Base-by-base conservation (phyloP, 2,888 invertebrate genomes). In the Heterodera filipjevi region DNA sequence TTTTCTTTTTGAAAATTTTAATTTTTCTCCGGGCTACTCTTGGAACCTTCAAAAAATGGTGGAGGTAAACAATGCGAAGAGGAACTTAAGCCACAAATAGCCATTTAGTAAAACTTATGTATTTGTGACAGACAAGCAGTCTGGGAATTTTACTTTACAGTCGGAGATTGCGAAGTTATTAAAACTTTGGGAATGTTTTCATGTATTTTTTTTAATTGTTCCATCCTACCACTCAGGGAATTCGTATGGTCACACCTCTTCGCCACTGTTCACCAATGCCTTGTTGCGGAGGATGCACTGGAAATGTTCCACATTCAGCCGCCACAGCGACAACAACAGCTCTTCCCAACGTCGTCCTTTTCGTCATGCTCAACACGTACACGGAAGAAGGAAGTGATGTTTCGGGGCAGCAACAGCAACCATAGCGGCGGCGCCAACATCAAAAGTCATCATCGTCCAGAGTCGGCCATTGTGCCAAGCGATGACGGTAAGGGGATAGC, bases 381-480 rank as follows among this genome's bases (percentile, higher is more conserved):
- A 53, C 53, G 53, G 22, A 53, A 53, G 12, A 39, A 12, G 53
- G 53, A 53, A 53, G 53, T 53, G 53, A 53, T 5, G 3, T 53
- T 53, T 22, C 53, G 53, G 53, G 39, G 39, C 39, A 39, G 12
- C 39, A 53, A 53, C 53, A 16, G 46, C 53, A 53, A 19, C 22
- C 53, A 19, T 22, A 53, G 19, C 22, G 12, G 39, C 39, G 39
- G 1, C 39, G 39, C 39, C 39, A 39, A 6, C 39, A 6, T 10
- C 39, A 6, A 39, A 39, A 39, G 39, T 39, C 44, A 78, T 22
- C 66, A 79, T 19, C 71, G 79, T 35, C 79, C 71, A 33, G 64
- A 79, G 39, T 46, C 79, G 32, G 70, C 79, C 16, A 73, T 78
- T 22, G 49, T 75, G 75, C 27, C 75, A 46, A 75, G 22, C 33